Conservation (phyloP, 2,888 invertebrate species). For the Phyllotreta cruciferae region DNA sequence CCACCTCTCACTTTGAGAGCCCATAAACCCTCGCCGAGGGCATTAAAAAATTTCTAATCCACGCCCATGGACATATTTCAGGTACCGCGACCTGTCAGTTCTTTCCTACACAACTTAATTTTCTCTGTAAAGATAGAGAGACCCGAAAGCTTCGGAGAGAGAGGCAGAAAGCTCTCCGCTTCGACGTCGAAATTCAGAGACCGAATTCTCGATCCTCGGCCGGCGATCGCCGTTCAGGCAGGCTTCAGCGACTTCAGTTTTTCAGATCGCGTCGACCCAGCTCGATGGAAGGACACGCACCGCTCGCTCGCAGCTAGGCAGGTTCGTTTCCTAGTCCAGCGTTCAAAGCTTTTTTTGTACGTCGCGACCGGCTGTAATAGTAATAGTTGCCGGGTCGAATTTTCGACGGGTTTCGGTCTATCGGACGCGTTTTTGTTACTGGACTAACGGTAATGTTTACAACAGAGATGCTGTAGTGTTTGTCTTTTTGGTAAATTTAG, state of each 20-base stretch:
- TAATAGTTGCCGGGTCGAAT: background rate
- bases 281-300: slow-evolving; percentile 35
- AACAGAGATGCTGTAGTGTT: slow-evolving; percentile 18
- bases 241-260: slow-evolving; percentile 14
- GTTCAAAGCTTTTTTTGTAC: slow-evolving; percentile 34
- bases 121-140: slow-evolving; percentile 27
- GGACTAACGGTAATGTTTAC: slow-evolving; percentile 14
- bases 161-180: slow-evolving; percentile 24
- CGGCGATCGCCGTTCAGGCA: background rate
- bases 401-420: slow-evolving; percentile 14
- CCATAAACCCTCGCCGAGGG: slow-evolving; percentile 12
- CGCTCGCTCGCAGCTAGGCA: slow-evolving; percentile 20
- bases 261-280: slow-evolving; percentile 40
- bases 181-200: slow-evolving; percentile 12
- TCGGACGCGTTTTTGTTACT: slow-evolving; percentile 25
- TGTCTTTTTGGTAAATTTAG: slow-evolving; percentile 9
- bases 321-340: slow-evolving; percentile 38
- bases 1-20: slow-evolving; percentile 4
- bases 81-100: slow-evolving; percentile 51
- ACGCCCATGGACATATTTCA: slow-evolving; percentile 40
- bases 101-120: slow-evolving; percentile 59
- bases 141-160: slow-evolving; percentile 25
- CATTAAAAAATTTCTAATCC: slow-evolving; percentile 24
- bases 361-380: too few relatives aligned
- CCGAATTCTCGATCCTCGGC: slow-evolving; percentile 17